Conservation (phyloP, 2,797 vertebrate genomes). For the Hipposideros larvatus region DNA sequence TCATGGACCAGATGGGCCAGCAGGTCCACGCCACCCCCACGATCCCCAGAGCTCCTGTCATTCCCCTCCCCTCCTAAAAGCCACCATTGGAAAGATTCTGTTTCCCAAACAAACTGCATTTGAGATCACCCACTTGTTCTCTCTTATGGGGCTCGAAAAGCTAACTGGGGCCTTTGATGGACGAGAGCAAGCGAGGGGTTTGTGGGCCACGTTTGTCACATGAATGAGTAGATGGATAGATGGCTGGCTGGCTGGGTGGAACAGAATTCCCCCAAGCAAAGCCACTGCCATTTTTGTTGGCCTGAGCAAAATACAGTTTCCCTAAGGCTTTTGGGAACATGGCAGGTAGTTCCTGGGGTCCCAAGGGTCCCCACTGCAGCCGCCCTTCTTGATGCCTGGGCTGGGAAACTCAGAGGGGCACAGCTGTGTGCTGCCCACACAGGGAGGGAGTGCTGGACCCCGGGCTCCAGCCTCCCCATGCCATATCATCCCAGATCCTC, state of each 20-base stretch:
- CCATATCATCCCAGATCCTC: neutral
- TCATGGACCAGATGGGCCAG: neutral
- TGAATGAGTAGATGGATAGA: neutral
- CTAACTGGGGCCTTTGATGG: neutral
- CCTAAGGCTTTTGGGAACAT: neutral
- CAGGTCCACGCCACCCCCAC: rapidly evolving
- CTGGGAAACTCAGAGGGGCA: neutral
- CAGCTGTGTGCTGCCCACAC: neutral
- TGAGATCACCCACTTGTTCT: neutral
- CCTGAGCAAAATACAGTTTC: neutral
- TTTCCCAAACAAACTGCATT: neutral
- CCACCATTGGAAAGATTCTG: neutral
- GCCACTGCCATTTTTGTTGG: neutral
- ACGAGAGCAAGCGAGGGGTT: neutral
- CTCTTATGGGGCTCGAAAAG: neutral
- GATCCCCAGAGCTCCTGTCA: neutral
- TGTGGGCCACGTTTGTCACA: neutral
- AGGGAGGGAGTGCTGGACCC: too few species aligned
- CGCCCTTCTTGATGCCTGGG: neutral
- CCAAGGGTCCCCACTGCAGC: neutral
- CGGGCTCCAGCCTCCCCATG: neutral
- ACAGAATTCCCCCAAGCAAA: neutral
- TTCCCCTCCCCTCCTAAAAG: neutral
- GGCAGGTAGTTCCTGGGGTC: neutral
- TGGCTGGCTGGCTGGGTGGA: neutral